Base-by-base conservation (phyloP, 2,113 vertebrate species). In the Actinemys pallida region DNA sequence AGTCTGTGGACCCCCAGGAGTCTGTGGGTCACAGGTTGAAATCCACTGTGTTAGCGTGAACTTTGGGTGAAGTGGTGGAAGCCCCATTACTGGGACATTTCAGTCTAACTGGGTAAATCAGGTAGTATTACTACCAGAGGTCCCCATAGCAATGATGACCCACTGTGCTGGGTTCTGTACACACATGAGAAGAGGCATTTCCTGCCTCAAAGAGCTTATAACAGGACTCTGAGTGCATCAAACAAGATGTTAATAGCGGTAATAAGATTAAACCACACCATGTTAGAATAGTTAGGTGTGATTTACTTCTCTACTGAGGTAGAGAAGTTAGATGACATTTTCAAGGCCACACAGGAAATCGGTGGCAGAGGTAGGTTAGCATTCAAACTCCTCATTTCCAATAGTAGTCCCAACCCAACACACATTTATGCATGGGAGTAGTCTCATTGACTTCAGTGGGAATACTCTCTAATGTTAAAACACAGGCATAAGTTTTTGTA, bases 381-480 rank as follows among this genome's bases (percentile, higher is more conserved):
- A 0, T 0, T 8, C 59, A 31, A 35, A 35, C 31, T 16, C 31
- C 59, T 65, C 31, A 65, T 16, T 65, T 35, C 31, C 59, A 35
- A 35, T 14, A 17, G 29, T 59, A 27, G 27, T 29, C 2, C 12
- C 57, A 59, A 31, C 57, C 57, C 57, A 29, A 59, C 12, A 59
- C 25, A 59, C 57, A 59, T 65, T 65, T 65, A 65, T 65, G 31
- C 59, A 65, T 35, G 29, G 31, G 59, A 62, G 59, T 35, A 62
- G 29, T 65, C 59, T 16, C 59, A 17, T 65, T 65, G 31, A 17
- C 59, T 35, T 31, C 31, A 31, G 6, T 65, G 14, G 59, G 59
- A 65, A 31, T 65, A 35, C 59, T 65, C 59, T 4, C 14, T 59
- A 59, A 35, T 65, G 59, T 17, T 65, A 65, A 35, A 65, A 65